Base-by-base conservation (phyloP, 1,140 invertebrate genomes). In the Pissodes strobi region DNA sequence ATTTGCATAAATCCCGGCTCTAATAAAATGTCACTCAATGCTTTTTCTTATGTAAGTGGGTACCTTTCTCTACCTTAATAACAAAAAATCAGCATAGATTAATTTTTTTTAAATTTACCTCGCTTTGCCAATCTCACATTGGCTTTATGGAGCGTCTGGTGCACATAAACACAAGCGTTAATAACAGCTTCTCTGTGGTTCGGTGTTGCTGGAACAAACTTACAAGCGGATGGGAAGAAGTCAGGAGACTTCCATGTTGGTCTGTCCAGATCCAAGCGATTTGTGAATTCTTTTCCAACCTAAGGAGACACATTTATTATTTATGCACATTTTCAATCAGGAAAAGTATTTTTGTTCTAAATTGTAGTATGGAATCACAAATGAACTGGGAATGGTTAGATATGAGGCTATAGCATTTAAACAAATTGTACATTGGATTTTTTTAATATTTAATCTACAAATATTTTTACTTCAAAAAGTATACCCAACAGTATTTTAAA, bases 91-190 rank as follows among this genome's bases (percentile, higher is more conserved):
- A 30, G 4, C 27, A 30, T 6, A 30, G 12, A 12, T 4, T 30
- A 30, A 30, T 30, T 6, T 6, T n/a, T n/a, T n/a, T n/a, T n/a
- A n/a, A n/a, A 1, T 17, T 43, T 38, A 17, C 96, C 96, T 38
- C 95, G 83, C 77, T 97, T 98, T 0, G 88, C 87, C 8, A 98
- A 81, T 45, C 94, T 8, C 86, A 85, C 67, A 76, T 99, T 99
- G 27, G 96, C 94, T 76, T 94, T 91, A 75, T 98, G 94, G 30
- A 99, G 82, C 0, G 96, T 97, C 81, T 97, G 93, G 79, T 99
- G 98, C 2, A 99, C 95, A 77, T 97, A 98, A 9, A 99, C 97
- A 78, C 94, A 98, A 0, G 95, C 93, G 81, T 99, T 99, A 63
- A 99, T 93, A 9, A 99, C 94, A 18, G 95, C 95, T 75, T 98